phyloP scores from a whole-genome alignment of 2,797 vertebrate species.

The Sphenopsis melanotis region DNA sequence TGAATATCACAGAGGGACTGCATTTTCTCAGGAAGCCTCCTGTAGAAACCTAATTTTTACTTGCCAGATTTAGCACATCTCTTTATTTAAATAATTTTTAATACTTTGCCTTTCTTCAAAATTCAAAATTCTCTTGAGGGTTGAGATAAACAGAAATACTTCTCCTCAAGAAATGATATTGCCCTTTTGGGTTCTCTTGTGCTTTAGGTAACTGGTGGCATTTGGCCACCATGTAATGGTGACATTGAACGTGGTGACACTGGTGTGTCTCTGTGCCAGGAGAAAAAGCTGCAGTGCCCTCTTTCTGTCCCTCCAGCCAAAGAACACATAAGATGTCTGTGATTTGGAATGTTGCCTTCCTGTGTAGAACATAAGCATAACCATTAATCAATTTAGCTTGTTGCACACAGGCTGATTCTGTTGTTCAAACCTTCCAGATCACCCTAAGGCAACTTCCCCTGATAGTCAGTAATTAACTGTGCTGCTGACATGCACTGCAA shows the following conservation, averaged over 20 bases:
- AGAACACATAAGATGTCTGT: not conserved
- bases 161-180: not conserved
- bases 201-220: not conserved
- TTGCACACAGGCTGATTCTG: not conserved
- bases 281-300: not conserved
- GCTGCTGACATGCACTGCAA: not conserved
- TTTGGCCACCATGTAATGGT: not conserved
- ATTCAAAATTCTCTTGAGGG: not conserved
- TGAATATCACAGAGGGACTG: accelerated
- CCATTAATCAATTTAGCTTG: not conserved
- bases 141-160: not conserved
- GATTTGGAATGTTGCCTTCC: not conserved
- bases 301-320: not conserved
- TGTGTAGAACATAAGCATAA: not conserved
- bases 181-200: not conserved
- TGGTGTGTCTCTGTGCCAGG: not conserved
- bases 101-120: not conserved
- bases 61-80: not conserved
- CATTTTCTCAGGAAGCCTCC: not conserved
- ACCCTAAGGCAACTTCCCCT: not conserved
- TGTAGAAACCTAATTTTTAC: not conserved
- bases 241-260: not conserved
- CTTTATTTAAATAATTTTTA: not conserved
- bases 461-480: constrained; percentile 12
- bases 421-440: not conserved